Base-by-base conservation (phyloP, 2,888 invertebrate species). In the Epinotia nisella region DNA sequence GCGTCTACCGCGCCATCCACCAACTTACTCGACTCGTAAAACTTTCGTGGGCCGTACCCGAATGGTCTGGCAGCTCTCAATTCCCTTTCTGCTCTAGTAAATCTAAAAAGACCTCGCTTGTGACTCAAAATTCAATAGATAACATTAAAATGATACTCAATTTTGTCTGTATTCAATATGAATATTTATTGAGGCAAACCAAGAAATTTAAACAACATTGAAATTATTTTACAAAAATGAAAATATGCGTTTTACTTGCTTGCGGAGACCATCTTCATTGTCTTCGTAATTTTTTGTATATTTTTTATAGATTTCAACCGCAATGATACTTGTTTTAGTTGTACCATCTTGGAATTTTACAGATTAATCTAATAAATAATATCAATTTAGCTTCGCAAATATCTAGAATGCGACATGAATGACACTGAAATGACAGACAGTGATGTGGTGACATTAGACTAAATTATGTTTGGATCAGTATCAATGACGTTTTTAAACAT, bases 241-340 rank as follows among this genome's bases (percentile, higher is more conserved):
- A n/a, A 58, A 24, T 4, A 29, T 2, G 9, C 19, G 19, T 35
- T 17, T 89, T 95, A 97, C 92, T 93, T 92, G 92, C 92, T 92
- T n/a, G 92, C 92, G 49, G 92, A 92, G 82, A 97, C 96, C 97
- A 97, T 97, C 90, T 97, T 97, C 97, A 97, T 97, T 75, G 96
- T 96, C 84, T 97, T 96, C 15, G 97, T 97, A 80, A 97, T 97
- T 89, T 97, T 97, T 87, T 97, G 97, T 79, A 97, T 97, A 84
- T 96, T 97, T 79, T 95, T 96, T 65, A 97, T 96, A 1, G 97
- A 96, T 76, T 97, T 97, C 75, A 97, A 90, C 21, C 97, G 94
- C 62, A 96, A 87, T 15, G 95, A 95, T 77, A 97, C 96, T 84
- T 95, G 95, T 85, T 96, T 96, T 76, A 96, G 84, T 72, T 96